These are phyloP conservation scores for Psilopogon haemacephalus DNA, from an alignment of 2,113 vertebrate genomes.

Conservation along the genomic window DNA sequence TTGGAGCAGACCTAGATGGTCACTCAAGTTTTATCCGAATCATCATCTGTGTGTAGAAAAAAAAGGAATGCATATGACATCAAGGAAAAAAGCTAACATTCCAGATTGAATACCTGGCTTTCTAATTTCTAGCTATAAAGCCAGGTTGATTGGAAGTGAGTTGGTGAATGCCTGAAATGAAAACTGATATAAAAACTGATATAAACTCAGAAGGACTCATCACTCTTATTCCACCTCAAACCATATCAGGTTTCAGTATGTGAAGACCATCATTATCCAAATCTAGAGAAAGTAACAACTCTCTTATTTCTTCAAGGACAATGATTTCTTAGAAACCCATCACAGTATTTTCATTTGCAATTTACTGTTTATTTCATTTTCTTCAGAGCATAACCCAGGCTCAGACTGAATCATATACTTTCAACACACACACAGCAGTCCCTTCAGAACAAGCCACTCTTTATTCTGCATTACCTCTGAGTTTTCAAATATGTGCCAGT, in stretches of 20 bases:
- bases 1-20: background rate
- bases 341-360: background rate
- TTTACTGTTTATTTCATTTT: background rate
- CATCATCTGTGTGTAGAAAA: background rate
- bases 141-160: background rate
- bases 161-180: background rate
- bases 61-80: background rate
- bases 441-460: background rate
- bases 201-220: background rate
- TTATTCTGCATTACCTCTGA: background rate
- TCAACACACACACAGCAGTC: background rate
- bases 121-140: background rate
- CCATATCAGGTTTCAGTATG: background rate
- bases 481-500: background rate
- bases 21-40: background rate
- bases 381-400: background rate
- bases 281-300: background rate
- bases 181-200: background rate
- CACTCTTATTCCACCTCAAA: background rate
- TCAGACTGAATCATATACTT: background rate
- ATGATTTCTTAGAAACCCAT: slow-evolving; percentile 20
- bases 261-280: background rate
- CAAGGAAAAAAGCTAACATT: background rate
- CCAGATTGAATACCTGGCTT: background rate
- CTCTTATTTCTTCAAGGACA: background rate